These are phyloP conservation scores for Athalia rosae DNA, from an alignment of 2,888 invertebrate genomes.

Conservation along the genomic window DNA sequence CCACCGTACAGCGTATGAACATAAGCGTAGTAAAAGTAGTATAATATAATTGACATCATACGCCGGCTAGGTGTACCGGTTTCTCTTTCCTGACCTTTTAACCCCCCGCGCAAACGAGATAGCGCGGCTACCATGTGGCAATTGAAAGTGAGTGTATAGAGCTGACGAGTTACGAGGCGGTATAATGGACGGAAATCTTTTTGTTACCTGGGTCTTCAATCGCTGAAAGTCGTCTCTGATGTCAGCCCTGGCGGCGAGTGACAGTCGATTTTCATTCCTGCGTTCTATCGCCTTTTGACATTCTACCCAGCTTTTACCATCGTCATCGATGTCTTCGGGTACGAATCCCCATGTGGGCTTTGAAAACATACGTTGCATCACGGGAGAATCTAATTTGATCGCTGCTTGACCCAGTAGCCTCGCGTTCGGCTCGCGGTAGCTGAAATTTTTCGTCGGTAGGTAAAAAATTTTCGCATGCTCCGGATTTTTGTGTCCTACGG, in stretches of 20 bases:
- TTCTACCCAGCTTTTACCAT: conserved; percentile 60
- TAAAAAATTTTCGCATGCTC: not conserved
- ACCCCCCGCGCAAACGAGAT: not conserved
- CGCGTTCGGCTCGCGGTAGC: conserved; percentile 32
- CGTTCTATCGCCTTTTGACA: conserved; percentile 47
- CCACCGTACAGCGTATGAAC: no score
- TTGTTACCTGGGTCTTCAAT: conserved; percentile 63
- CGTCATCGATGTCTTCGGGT: conserved; percentile 37
- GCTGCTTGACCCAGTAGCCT: conserved; percentile 18
- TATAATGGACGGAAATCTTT: no score
- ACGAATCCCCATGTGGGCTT: conserved; percentile 40
- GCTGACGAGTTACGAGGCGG: no score
- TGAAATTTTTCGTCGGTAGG: conserved; percentile 13
- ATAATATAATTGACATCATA: conserved; percentile 22
- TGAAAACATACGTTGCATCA: conserved; percentile 39
- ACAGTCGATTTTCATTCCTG: conserved; percentile 57
- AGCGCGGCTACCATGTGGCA: not conserved
- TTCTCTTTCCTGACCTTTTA: conserved; percentile 32
- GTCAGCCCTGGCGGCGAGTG: conserved; percentile 60
- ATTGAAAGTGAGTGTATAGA: conserved; percentile 32
- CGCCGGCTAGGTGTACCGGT: conserved; percentile 8
- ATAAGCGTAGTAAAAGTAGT: conserved; percentile 13
- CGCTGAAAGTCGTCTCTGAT: conserved; percentile 69
- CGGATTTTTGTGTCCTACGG: not conserved
- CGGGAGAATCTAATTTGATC: conserved; percentile 34